Evolutionary conservation across 2,113 vertebrate species (phyloP).

Genomic region (Nematolebias whitei): DNA sequence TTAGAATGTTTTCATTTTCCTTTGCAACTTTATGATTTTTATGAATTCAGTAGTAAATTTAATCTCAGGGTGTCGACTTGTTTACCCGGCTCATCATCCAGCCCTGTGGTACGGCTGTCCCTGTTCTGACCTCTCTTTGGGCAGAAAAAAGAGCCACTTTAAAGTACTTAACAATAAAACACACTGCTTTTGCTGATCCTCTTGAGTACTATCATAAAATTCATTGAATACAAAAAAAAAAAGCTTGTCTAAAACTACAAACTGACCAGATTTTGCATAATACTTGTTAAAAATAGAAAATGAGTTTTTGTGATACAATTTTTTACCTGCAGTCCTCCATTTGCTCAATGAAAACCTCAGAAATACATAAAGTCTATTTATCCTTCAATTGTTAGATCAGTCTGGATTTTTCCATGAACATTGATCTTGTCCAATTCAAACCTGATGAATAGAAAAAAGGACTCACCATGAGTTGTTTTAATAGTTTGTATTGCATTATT

Average conservation of each 20-base stretch:
- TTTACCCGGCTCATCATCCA: no score
- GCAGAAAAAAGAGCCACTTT: slow-evolving; percentile 7
- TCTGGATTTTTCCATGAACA: neutral
- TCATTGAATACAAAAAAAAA: neutral
- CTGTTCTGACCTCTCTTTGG: slow-evolving; percentile 14
- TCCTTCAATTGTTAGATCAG: no score
- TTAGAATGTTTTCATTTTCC: no score
- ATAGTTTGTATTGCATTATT: slow-evolving; percentile 7
- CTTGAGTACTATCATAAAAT: neutral
- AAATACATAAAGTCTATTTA: no score
- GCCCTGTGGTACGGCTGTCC: neutral
- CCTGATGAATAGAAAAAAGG: slow-evolving; percentile 8
- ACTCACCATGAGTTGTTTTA: no score
- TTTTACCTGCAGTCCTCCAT: neutral
- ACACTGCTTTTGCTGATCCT: slow-evolving; percentile 17
- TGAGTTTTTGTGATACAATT: neutral
- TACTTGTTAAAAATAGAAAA: neutral
- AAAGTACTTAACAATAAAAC: slow-evolving; percentile 34
- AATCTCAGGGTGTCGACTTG: neutral
- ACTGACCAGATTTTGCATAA: neutral
- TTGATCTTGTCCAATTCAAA: slow-evolving; percentile 18
- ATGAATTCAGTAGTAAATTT: no score
- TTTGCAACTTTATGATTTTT: no score
- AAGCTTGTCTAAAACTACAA: neutral
- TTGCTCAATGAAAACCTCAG: neutral